Conservation (phyloP, 2,888 invertebrate species). For the Agelastica alni region DNA sequence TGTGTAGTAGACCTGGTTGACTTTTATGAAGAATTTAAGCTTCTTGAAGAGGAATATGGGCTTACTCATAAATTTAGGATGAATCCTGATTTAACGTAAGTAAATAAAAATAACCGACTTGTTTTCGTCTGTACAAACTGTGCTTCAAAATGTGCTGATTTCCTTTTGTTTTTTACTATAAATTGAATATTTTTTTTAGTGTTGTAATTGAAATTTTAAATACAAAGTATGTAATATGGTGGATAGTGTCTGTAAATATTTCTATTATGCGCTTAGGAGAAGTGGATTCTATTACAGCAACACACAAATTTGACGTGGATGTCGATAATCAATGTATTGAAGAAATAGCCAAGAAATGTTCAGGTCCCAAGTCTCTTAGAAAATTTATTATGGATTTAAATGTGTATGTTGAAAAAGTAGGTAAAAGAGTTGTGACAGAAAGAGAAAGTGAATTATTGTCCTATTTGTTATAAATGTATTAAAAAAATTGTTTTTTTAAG, state of each 20-base stretch:
- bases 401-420: background rate
- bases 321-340: background rate
- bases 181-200: conserved; percentile 29
- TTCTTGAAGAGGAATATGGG: conserved; percentile 19
- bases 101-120: too few relatives aligned
- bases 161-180: too few relatives aligned
- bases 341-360: background rate
- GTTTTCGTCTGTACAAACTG: too few relatives aligned
- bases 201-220: conserved; percentile 27
- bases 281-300: background rate
- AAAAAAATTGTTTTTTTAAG: too few relatives aligned
- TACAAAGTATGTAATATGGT: conserved; percentile 25
- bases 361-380: background rate
- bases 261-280: conserved; percentile 12
- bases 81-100: conserved; percentile 29
- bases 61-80: conserved; percentile 25
- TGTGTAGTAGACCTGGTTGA: conserved; percentile 27
- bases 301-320: background rate
- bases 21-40: conserved; percentile 24
- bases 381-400: background rate
- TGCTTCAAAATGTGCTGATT: too few relatives aligned
- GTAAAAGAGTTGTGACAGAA: background rate
- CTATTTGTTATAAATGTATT: background rate
- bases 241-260: conserved; percentile 27
- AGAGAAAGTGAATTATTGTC: background rate